Evolutionary conservation across 2,797 vertebrate genomes (phyloP).

Genomic region (Phrynocephalus guinanensis): DNA sequence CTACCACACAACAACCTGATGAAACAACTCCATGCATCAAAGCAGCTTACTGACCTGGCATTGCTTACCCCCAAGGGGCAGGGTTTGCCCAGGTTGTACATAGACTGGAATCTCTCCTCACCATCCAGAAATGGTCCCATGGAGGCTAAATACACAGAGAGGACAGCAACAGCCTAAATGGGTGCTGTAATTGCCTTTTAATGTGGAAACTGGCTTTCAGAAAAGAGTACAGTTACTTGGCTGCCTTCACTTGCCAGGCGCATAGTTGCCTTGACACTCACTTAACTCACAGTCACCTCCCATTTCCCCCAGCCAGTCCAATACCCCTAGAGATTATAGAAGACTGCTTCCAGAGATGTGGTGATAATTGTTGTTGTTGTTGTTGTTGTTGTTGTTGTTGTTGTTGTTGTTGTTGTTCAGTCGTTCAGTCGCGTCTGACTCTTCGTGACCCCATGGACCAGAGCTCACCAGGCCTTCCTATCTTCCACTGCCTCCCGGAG

Average conservation of each 20-base stretch:
- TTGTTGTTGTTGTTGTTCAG: no score
- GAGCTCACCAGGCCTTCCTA: no score
- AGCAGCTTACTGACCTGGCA: neutral
- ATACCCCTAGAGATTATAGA: neutral
- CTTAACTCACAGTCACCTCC: neutral
- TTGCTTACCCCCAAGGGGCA: neutral
- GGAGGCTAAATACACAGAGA: neutral
- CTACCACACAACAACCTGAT: slow-evolving; percentile 25
- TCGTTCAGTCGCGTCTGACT: no score
- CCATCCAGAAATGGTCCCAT: neutral
- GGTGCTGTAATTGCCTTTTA: neutral
- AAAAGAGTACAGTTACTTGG: no score
- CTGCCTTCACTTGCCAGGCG: no score
- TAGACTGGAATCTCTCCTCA: neutral
- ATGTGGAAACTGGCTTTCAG: neutral
- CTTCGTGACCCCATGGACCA: no score
- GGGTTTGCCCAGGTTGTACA: neutral
- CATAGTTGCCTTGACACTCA: no score
- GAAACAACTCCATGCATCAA: neutral
- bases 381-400: no score
- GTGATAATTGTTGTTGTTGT: no score
- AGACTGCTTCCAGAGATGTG: neutral
- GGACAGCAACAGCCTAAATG: neutral
- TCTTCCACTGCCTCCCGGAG: no score
- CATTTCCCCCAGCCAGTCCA: neutral